phyloP scores from a whole-genome alignment of 2,113 vertebrate species.

The Rhabdomys dilectus region DNA sequence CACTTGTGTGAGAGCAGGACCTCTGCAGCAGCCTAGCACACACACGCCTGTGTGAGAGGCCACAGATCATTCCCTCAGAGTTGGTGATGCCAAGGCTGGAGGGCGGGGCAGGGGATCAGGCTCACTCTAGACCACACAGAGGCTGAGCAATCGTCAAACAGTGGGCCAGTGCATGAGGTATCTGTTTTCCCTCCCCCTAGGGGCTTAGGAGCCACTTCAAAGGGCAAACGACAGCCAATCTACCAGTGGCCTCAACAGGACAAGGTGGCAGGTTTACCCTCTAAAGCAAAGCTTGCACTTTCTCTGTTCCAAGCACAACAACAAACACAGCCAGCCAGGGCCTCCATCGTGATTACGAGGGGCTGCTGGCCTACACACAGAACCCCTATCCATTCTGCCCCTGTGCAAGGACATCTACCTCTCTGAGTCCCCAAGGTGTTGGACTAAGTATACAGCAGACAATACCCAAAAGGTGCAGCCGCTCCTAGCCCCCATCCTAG shows the following conservation, averaged over 20 bases:
- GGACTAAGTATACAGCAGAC: background rate
- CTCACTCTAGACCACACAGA: background rate
- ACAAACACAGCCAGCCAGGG: background rate
- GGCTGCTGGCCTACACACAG: no score
- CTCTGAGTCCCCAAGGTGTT: accelerated
- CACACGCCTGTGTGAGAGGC: background rate
- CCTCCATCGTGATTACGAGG: no score
- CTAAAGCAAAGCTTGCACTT: background rate
- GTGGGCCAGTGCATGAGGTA: background rate
- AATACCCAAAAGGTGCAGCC: background rate
- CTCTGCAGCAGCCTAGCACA: background rate
- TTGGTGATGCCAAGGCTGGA: background rate
- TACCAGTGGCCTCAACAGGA: background rate
- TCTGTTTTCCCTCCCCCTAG: no score
- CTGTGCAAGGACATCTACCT: background rate
- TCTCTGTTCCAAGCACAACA: background rate
- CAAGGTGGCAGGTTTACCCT: background rate
- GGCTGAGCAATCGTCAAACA: background rate
- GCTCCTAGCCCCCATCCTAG: accelerated
- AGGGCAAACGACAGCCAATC: background rate
- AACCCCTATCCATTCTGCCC: background rate
- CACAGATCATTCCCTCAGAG: background rate
- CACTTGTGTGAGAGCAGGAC: background rate
- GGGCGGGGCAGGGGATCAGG: background rate
- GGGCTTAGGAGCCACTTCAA: background rate